These are phyloP conservation scores for Ethmia dodecea DNA, from an alignment of 2,888 invertebrate species.

Conservation along the genomic window DNA sequence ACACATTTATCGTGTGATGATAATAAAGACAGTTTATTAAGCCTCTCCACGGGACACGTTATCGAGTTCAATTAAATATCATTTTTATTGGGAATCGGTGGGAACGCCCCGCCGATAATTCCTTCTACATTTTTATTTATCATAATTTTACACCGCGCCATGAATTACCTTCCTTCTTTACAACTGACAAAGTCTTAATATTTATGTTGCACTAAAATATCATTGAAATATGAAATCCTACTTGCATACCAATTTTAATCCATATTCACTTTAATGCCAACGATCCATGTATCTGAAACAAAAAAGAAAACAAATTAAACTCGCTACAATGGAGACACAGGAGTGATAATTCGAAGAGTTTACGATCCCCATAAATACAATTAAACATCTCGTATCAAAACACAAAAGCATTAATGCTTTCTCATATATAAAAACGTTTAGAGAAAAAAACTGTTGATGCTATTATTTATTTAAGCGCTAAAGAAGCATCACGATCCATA, in stretches of 20 bases:
- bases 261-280: conserved; percentile 34
- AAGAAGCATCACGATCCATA: conserved; percentile 66
- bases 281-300: conserved; percentile 52
- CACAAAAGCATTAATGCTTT: conserved; percentile 33
- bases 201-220: conserved; percentile 4
- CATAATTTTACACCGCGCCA: conserved; percentile 35
- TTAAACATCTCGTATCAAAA: conserved; percentile 42
- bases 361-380: conserved; percentile 44
- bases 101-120: conserved; percentile 55
- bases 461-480: conserved; percentile 68
- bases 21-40: conserved; percentile 74
- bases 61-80: conserved; percentile 74
- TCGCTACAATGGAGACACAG: conserved; percentile 11
- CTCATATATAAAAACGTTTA: conserved; percentile 57
- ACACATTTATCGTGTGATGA: conserved; percentile 54
- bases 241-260: conserved; percentile 37
- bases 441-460: conserved; percentile 58
- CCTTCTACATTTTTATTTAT: conserved; percentile 37
- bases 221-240: conserved; percentile 5
- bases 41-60: conserved; percentile 61
- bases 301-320: conserved; percentile 30
- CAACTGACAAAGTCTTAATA: conserved; percentile 29
- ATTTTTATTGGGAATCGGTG: conserved; percentile 70
- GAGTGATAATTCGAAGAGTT: conserved; percentile 17
- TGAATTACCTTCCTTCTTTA: conserved; percentile 35